These are phyloP conservation scores for Ptycholaimellus sp. DNA, from an alignment of 2,888 invertebrate species.

Conservation along the genomic window DNA sequence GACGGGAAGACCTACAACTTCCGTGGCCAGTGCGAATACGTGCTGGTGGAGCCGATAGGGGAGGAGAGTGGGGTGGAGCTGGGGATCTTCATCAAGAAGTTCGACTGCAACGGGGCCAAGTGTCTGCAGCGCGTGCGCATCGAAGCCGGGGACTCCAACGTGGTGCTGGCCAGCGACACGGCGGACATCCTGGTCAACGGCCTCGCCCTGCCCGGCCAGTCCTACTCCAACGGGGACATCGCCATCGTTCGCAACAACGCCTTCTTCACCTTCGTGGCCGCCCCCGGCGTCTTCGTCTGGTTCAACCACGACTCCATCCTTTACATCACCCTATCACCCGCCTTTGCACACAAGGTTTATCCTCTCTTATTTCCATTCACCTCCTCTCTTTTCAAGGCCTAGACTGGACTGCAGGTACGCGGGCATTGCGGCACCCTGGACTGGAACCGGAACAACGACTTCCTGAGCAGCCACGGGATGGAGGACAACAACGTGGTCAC, in stretches of 20 bases:
- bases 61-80: background rate
- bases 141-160: background rate
- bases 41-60: conserved; percentile 33
- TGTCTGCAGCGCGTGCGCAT: conserved; percentile 1
- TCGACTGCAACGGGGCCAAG: background rate
- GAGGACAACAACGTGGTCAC: conserved; percentile 28
- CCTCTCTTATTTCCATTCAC: background rate
- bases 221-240: conserved; percentile 2
- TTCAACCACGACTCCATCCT: conserved; percentile 4
- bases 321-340: conserved; percentile 3
- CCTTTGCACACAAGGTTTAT: no score
- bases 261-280: conserved; percentile 3
- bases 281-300: conserved; percentile 1
- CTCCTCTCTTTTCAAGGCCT: no score
- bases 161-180: background rate
- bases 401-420: conserved; percentile 33
- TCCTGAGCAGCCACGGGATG: conserved; percentile 50
- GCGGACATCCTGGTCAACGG: conserved; percentile 4
- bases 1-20: conserved; percentile 46
- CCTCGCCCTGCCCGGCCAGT: background rate
- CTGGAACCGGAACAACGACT: conserved; percentile 55
- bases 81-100: conserved; percentile 3
- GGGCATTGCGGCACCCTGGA: conserved; percentile 80
- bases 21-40: conserved; percentile 68
- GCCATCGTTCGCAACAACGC: background rate